Percentiles rank a stretch among this genome's conserved stretches.
Conservation (phyloP, 2,113 vertebrate species). For the Rostratula benghalensis region DNA sequence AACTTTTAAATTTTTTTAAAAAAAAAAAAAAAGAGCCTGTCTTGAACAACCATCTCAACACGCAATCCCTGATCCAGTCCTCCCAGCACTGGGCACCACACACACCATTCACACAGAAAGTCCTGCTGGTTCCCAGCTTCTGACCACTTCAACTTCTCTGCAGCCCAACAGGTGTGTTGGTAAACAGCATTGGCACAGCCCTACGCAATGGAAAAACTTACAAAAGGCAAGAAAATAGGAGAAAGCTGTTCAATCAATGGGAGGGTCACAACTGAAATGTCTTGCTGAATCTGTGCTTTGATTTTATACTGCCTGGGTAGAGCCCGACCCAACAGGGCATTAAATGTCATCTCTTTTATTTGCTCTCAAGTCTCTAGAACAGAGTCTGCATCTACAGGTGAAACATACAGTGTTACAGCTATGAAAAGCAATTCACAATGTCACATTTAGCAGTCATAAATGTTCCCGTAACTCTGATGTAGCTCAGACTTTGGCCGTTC, state of each 20-base stretch:
- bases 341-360: neutral
- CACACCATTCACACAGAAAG: neutral
- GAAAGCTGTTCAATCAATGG: neutral
- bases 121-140: neutral
- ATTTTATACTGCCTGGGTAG: neutral
- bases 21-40: neutral
- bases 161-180: neutral
- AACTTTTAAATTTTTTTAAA: neutral
- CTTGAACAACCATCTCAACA: neutral
- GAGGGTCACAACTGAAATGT: neutral
- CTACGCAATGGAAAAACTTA: neutral
- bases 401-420: neutral
- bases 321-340: rapidly evolving
- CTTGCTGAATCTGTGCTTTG: neutral
- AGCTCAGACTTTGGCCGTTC: neutral
- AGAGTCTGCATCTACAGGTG: neutral
- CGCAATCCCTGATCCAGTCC: neutral
- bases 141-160: neutral
- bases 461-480: no score
- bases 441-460: neutral
- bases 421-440: neutral
- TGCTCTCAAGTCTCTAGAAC: neutral
- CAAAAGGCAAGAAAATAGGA: neutral
- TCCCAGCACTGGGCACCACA: neutral
- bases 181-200: neutral